Percentiles rank a stretch among this genome's conserved stretches.
phyloP scores from a whole-genome alignment of 2,113 vertebrate species.

The Crocuta crocuta region DNA sequence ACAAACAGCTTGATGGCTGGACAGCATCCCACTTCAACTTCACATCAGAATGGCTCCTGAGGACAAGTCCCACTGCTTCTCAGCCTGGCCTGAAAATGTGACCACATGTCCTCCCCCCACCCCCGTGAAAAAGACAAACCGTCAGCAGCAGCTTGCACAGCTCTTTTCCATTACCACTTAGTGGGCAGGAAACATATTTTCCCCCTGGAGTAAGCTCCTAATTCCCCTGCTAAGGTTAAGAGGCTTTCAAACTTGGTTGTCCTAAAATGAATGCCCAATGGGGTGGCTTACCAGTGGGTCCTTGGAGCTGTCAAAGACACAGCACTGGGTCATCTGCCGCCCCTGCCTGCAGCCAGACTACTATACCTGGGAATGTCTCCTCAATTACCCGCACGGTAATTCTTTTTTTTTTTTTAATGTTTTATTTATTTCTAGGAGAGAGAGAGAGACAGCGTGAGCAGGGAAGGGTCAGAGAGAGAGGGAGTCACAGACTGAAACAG shows the following conservation, averaged over 20 bases:
- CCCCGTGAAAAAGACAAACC: slow-evolving; percentile 5
- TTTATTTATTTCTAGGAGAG: no score
- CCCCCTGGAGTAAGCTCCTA: slow-evolving; percentile 39
- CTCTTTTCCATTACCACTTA: slow-evolving; percentile 72
- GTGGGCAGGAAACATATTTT: slow-evolving; percentile 44
- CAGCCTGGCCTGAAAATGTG: slow-evolving; percentile 51
- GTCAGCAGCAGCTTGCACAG: slow-evolving; percentile 20
- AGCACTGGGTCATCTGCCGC: neutral
- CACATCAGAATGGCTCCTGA: slow-evolving; percentile 54
- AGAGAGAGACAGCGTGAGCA: no score
- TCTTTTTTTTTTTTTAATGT: no score
- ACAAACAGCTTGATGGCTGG: slow-evolving; percentile 63
- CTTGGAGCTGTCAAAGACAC: neutral
- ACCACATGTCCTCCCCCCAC: slow-evolving; percentile 51
- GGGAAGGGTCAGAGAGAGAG: no score
- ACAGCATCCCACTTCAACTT: slow-evolving; percentile 35
- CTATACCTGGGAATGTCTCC: neutral
- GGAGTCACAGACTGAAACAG: no score
- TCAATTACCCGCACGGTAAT: slow-evolving; percentile 25
- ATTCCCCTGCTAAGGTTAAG: slow-evolving; percentile 43
- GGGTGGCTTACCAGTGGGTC: neutral
- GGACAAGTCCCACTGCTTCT: slow-evolving; percentile 59
- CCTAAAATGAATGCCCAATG: neutral
- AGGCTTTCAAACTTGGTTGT: slow-evolving; percentile 40
- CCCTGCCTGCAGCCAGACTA: neutral